Percentiles rank a stretch among this genome's conserved stretches.
These are phyloP conservation scores for Phoenicopterus ruber DNA, from an alignment of 2,113 vertebrate genomes.

Conservation along the genomic window DNA sequence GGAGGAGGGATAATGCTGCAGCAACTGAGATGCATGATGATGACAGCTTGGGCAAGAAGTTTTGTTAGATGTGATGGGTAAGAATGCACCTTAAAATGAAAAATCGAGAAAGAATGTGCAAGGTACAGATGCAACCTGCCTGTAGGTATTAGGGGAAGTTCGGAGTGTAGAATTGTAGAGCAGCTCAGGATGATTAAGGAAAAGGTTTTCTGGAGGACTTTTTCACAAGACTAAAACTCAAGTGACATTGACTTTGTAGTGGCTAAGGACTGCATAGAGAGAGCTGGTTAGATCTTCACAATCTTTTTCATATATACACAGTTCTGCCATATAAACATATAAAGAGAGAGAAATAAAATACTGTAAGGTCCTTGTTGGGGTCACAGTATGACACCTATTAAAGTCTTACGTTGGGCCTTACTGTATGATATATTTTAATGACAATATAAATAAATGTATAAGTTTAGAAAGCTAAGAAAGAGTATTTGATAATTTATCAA, in stretches of 20 bases:
- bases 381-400: not conserved
- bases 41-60: not conserved
- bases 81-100: not conserved
- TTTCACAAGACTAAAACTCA: not conserved
- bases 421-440: not conserved
- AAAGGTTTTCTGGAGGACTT: not conserved
- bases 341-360: not conserved
- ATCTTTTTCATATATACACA: not conserved
- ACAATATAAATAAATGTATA: not conserved
- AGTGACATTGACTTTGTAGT: not conserved
- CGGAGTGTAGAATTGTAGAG: not conserved
- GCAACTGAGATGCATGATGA: not conserved
- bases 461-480: not conserved
- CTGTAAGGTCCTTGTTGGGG: accelerated
- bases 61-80: not conserved
- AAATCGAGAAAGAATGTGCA: not conserved
- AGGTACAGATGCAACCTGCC: not conserved
- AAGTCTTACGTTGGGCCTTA: not conserved
- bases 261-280: not conserved
- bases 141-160: not conserved
- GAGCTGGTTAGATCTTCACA: not conserved
- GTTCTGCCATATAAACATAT: not conserved
- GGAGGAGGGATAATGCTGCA: not conserved
- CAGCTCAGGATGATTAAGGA: not conserved
- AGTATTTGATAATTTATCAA: not conserved